phyloP scores from a whole-genome alignment of 1,140 invertebrate genomes.

The Pseudomyrmex dendroicus region DNA sequence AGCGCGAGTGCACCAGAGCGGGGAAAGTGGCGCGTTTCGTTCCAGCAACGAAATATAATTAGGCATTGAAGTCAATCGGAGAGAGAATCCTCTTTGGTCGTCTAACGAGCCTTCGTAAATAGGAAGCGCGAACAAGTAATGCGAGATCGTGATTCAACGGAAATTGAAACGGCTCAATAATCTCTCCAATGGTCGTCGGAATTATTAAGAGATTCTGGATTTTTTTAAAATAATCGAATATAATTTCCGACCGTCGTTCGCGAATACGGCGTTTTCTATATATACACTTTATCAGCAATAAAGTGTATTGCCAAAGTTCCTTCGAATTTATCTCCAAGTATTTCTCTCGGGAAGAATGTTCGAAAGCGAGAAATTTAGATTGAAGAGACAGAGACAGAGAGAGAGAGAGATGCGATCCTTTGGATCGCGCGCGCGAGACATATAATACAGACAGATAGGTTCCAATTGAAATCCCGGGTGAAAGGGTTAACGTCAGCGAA shows the following conservation, averaged over 20 bases:
- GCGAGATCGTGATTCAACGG: neutral
- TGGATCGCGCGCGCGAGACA: neutral
- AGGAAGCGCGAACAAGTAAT: neutral
- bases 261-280: neutral
- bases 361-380: too few species aligned
- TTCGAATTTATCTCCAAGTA: too few species aligned
- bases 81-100: slow-evolving; percentile 24
- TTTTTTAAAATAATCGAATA: slow-evolving; percentile 46
- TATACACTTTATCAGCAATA: neutral
- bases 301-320: too few species aligned
- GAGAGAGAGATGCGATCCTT: neutral
- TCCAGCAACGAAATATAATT: slow-evolving; percentile 21
- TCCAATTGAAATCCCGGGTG: slow-evolving; percentile 32
- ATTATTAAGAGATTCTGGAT: slow-evolving; percentile 1
- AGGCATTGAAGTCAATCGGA: slow-evolving; percentile 14
- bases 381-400: too few species aligned
- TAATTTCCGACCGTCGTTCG: neutral
- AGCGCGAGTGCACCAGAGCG: neutral
- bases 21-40: slow-evolving; percentile 9
- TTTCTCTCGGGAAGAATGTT: too few species aligned
- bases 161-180: slow-evolving; percentile 22
- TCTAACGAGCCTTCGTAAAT: slow-evolving; percentile 22
- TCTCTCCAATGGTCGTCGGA: neutral
- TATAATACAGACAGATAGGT: slow-evolving; percentile 22
- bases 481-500: slow-evolving; percentile 46